Percentiles rank a stretch among this genome's conserved stretches.
Evolutionary conservation across 2,888 invertebrate species (phyloP).

Genomic region (Folsomia manolachei): DNA sequence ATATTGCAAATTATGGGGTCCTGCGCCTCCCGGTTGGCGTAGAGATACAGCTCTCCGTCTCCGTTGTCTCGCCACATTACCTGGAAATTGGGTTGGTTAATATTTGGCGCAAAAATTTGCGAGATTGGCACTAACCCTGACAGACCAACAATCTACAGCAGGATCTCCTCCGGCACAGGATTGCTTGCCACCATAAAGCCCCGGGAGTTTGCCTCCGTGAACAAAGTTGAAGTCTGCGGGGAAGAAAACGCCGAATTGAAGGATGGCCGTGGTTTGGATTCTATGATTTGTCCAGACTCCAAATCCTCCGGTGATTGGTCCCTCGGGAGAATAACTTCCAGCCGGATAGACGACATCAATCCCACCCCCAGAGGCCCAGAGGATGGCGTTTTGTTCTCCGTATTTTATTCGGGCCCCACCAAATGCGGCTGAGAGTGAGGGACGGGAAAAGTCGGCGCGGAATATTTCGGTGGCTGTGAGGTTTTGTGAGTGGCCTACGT

Average conservation of each 20-base stretch:
- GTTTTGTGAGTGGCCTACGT: no score
- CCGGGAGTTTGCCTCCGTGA: slow-evolving; percentile 39
- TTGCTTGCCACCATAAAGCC: slow-evolving; percentile 40
- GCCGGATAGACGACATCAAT: slow-evolving; percentile 42
- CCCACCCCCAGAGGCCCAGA: slow-evolving; percentile 40
- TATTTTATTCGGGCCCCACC: slow-evolving; percentile 36
- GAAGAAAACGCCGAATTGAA: slow-evolving; percentile 38
- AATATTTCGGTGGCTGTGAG: background rate
- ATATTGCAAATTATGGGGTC: slow-evolving; percentile 39
- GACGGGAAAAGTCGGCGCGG: slow-evolving; percentile 31
- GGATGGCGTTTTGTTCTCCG: slow-evolving; percentile 35
- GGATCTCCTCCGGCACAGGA: slow-evolving; percentile 40
- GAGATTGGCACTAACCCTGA: background rate
- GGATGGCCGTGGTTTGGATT: slow-evolving; percentile 28
- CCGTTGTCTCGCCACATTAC: slow-evolving; percentile 42
- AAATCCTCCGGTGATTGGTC: slow-evolving; percentile 33
- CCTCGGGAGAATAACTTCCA: slow-evolving; percentile 39
- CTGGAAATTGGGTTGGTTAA: background rate
- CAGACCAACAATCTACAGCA: slow-evolving; percentile 37
- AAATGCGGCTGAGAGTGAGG: slow-evolving; percentile 37
- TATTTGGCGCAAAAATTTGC: background rate
- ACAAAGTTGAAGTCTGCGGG: slow-evolving; percentile 41
- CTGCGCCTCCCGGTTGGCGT: slow-evolving; percentile 42
- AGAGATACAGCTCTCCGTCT: slow-evolving; percentile 37
- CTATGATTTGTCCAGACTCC: slow-evolving; percentile 37